A percentile compares a stretch with the other conserved stretches of the same genome.
These are phyloP conservation scores for Macropus fuliginosus DNA, from an alignment of 2,797 vertebrate genomes.

Conservation along the genomic window DNA sequence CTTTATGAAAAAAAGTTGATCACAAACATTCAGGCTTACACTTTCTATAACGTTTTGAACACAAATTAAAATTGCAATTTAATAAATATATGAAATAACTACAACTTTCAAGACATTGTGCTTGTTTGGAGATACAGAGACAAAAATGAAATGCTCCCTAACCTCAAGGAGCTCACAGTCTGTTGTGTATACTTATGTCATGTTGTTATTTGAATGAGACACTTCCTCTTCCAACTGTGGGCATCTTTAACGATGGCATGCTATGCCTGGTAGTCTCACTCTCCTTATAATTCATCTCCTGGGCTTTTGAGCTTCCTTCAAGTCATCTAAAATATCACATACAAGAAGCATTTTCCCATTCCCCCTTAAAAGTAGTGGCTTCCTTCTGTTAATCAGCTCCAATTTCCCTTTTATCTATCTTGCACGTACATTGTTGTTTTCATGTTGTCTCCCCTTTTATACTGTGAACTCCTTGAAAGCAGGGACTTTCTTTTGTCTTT, in stretches of 20 bases:
- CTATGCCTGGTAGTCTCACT: neutral
- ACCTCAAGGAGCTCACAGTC: neutral
- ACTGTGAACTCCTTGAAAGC: neutral
- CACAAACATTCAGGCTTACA: neutral
- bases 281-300: neutral
- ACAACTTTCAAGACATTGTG: too few species aligned
- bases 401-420: neutral
- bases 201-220: neutral
- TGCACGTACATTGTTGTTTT: neutral
- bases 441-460: neutral
- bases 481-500: neutral
- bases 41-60: neutral
- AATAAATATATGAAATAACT: neutral
- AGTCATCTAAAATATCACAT: neutral
- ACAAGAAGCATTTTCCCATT: neutral
- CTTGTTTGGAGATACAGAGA: neutral
- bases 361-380: neutral
- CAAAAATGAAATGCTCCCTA: neutral
- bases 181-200: neutral
- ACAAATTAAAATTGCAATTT: neutral
- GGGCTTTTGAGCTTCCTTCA: neutral
- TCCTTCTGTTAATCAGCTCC: neutral
- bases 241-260: neutral
- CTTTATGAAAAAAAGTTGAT: neutral
- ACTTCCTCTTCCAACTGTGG: neutral